Evolutionary conservation across 2,888 invertebrate species (phyloP), one percentile per base, ranked within the genome.

Genomic region (Dasypolia templi): DNA sequence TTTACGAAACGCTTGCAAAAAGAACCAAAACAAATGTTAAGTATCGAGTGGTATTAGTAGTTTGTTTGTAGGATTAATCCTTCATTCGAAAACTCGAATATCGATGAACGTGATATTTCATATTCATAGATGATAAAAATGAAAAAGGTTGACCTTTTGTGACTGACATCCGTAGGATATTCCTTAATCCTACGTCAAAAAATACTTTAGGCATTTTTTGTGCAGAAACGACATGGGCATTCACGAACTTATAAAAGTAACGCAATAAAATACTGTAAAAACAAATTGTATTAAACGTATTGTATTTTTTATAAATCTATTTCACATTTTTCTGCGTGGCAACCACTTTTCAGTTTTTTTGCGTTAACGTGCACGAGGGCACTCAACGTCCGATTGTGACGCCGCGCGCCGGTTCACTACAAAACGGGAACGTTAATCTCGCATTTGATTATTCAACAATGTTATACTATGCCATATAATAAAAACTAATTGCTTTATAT

Each of bases 401-500:
- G 55, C n/a, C n/a, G n/a, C n/a, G n/a, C n/a, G n/a, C 59, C 19
- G 1, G 11, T 46, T 35, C 26, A 56, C 35, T n/a, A 9, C 42
- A 74, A 51, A 74, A 61, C 22, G 42, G 14, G 55, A 65, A 39
- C 61, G 22, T 42, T 64, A 17, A 44, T 19, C 39, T 35, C 42
- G 22, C 49, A 59, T 65, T 76, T 62, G 49, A 62, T 77, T 74
- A 74, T 74, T 73, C 29, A 55, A 29, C 35, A 35, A 73, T 44
- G 55, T 70, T 29, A 53, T 39, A 59, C 22, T 39, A 35, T n/a
- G 44, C 42, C 35, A 56, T 49, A 49, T n/a, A 61, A 65, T 70
- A 83, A 79, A 79, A 83, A 67, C 59, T 72, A 77, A 68, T 61
- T 35, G 46, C 66, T 77, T 64, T 78, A 78, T 78, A 73, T 63